Conservation (phyloP, 2,797 vertebrate genomes). For the Hirundo rustica region DNA sequence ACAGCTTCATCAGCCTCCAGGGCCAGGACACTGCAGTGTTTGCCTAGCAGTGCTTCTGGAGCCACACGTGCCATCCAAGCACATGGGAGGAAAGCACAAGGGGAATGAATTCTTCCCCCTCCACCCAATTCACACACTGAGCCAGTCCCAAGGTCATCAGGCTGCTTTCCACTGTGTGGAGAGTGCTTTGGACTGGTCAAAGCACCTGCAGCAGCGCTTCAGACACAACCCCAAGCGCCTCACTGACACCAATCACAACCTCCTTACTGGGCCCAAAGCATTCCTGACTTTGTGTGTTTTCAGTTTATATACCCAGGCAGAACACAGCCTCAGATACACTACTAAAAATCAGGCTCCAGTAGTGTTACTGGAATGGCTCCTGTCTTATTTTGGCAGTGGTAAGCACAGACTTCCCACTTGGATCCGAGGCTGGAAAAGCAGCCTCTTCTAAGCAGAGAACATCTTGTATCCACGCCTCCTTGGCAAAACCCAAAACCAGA, state of each 20-base stretch:
- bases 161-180: neutral
- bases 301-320: neutral
- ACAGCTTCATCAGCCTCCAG: neutral
- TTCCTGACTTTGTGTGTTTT: neutral
- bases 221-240: neutral
- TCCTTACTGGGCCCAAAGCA: neutral
- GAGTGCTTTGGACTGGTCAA: neutral
- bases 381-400: slow-evolving; percentile 23
- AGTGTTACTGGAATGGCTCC: neutral
- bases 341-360: neutral
- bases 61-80: neutral
- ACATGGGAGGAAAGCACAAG: neutral
- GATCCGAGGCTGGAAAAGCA: neutral
- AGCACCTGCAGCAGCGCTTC: neutral
- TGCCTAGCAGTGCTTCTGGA: neutral
- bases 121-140: neutral
- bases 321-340: neutral
- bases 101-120: neutral
- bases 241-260: neutral
- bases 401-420: slow-evolving; percentile 17
- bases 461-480: neutral
- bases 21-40: neutral
- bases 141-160: neutral
- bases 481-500: slow-evolving; percentile 5
- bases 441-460: neutral